Evolutionary conservation across 2,888 invertebrate species (phyloP).

Genomic region (Parnassius glacialis): DNA sequence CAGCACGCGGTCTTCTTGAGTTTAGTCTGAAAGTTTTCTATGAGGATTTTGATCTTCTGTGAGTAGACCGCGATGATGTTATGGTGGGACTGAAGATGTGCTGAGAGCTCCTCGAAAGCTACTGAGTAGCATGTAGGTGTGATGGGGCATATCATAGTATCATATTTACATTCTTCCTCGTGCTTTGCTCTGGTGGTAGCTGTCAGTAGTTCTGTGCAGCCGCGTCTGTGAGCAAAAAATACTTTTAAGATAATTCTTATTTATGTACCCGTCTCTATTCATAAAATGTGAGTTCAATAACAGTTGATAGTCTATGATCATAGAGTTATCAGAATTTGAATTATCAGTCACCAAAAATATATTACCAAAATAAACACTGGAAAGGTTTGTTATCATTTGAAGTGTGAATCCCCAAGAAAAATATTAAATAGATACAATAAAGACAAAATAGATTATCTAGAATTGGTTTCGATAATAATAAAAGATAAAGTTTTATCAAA

Average conservation of each 20-base stretch:
- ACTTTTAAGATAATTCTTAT: too few species aligned
- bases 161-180: conserved; percentile 71
- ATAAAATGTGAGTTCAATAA: too few species aligned
- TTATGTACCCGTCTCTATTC: too few species aligned
- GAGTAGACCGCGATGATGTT: conserved; percentile 74
- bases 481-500: neutral
- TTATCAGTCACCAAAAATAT: too few species aligned
- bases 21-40: conserved; percentile 75
- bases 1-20: conserved; percentile 74
- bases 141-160: conserved; percentile 72
- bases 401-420: too few species aligned
- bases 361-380: too few species aligned
- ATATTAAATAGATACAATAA: too few species aligned
- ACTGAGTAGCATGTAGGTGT: conserved; percentile 68
- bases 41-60: conserved; percentile 73
- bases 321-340: too few species aligned
- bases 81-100: conserved; percentile 65
- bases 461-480: neutral
- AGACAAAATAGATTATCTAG: too few species aligned
- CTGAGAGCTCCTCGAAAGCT: conserved; percentile 68
- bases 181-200: conserved; percentile 64
- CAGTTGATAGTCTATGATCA: too few species aligned
- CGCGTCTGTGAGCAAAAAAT: conserved; percentile 61
- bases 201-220: conserved; percentile 69
- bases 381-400: too few species aligned